Evolutionary conservation across 2,797 vertebrate species (phyloP).

Genomic region (Heliangelus exortis): DNA sequence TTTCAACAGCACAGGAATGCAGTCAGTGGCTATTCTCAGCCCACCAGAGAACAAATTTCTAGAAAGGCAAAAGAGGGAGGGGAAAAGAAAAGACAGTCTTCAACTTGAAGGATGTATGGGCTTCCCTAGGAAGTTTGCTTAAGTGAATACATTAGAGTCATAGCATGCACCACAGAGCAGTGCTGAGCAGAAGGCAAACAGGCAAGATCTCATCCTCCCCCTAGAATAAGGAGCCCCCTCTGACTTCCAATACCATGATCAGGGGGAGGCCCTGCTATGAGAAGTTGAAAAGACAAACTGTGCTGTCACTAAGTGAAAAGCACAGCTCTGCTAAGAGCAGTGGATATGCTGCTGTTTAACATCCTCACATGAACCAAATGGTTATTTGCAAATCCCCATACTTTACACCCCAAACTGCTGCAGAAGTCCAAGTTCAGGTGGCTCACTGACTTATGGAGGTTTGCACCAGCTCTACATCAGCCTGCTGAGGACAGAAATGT

Average conservation of each 20-base stretch:
- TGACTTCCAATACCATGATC: not conserved
- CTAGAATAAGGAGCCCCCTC: not conserved
- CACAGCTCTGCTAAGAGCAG: not conserved
- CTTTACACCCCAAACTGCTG: not conserved
- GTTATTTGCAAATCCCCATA: not conserved
- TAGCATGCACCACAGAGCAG: not conserved
- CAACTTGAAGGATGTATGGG: not conserved
- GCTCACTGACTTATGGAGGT: not conserved
- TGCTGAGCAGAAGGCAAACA: not conserved
- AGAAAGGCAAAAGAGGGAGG: not conserved
- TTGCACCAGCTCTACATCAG: not conserved
- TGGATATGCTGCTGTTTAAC: not conserved
- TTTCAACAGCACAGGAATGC: conserved; percentile 18
- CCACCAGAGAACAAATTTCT: not conserved
- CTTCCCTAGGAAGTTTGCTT: conserved; percentile 14
- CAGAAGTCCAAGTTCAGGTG: not conserved
- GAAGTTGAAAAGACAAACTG: not conserved
- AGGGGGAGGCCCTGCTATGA: not conserved
- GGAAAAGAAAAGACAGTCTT: not conserved
- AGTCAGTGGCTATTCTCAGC: conserved; percentile 1
- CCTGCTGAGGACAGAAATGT: not conserved
- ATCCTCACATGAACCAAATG: not conserved
- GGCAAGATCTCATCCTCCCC: not conserved
- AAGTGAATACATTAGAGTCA: not conserved
- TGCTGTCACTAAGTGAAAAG: not conserved